These are phyloP conservation scores for Margaritifera margaritifera DNA, from an alignment of 2,888 invertebrate genomes.

Conservation along the genomic window DNA sequence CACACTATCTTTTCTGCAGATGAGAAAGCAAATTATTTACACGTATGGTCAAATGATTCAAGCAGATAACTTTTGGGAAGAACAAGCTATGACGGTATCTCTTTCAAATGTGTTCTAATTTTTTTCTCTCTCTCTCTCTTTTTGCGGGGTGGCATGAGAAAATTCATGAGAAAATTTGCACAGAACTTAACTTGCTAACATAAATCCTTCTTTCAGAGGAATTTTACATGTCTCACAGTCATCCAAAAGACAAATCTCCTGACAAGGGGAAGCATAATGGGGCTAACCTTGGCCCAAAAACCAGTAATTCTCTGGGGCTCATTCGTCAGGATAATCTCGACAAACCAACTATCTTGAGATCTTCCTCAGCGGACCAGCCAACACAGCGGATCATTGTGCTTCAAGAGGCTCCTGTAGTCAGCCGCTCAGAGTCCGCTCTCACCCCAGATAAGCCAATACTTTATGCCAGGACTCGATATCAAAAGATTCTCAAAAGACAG, in stretches of 20 bases:
- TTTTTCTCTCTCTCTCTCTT: constrained; percentile 31
- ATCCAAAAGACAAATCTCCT: too few relatives aligned
- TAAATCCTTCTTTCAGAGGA: too few relatives aligned
- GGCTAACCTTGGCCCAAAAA: not conserved
- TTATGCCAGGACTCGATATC: constrained; percentile 47
- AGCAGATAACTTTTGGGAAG: too few relatives aligned
- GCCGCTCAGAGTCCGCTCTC: constrained; percentile 42
- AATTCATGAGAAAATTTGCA: too few relatives aligned
- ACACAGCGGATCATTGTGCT: constrained; percentile 57
- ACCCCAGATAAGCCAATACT: constrained; percentile 35
- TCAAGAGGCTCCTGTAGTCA: constrained; percentile 47
- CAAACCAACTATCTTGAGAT: constrained; percentile 35
- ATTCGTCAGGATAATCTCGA: constrained; percentile 14
- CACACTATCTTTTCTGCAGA: too few relatives aligned
- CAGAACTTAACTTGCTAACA: too few relatives aligned
- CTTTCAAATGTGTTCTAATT: too few relatives aligned
- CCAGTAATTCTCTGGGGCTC: constrained; percentile 28
- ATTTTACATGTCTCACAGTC: too few relatives aligned
- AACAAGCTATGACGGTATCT: too few relatives aligned
- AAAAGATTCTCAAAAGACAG: constrained; percentile 49
- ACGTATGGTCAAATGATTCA: too few relatives aligned
- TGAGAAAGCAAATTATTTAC: too few relatives aligned
- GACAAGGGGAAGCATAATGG: too few relatives aligned
- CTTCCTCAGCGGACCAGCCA: constrained; percentile 43
- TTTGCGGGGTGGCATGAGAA: not conserved